Evolutionary conservation across 1,140 invertebrate species (phyloP), one percentile per base, ranked within the genome.

Genomic region (Holotrichia oblita): DNA sequence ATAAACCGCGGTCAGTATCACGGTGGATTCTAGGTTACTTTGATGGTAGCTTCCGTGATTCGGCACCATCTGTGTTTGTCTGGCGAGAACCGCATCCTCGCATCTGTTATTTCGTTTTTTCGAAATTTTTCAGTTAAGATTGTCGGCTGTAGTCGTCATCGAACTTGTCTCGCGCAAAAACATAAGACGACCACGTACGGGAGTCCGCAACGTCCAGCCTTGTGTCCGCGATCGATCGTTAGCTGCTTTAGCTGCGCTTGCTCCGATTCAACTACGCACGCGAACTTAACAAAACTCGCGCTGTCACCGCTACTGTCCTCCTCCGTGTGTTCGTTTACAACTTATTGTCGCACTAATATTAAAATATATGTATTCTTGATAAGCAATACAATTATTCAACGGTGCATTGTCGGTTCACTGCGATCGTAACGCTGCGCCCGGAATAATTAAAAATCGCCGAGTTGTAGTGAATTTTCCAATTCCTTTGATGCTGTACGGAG

Each of bases 111-210:
- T 17, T 55, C 17, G 14, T 3, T 55, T 55, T 9, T 9, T 48
- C n/a, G 44, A 48, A 14, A n/a, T 48, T 55, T 55, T 55, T 55
- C 14, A 14, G 48, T 17, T 55, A 14, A 17, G 14, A 55, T 55
- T 55, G 14, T 14, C 48, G 48, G 48, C 27, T 34, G 4, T 34
- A 17, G 48, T n/a, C 48, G 48, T n/a, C 48, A 17, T 55, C 48
- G 48, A 55, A 55, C 48, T 55, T 55, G 48, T 55, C 48, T 17
- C 48, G 48, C 48, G 48, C n/a, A 55, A 55, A 55, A 55, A 55
- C 48, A 55, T 14, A 6, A 55, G 48, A 48, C 44, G 44, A 17
- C 48, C 12, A 6, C 17, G 17, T 55, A 55, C 48, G 48, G 48
- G 48, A 55, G 48, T 17, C 48, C 48, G 48, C 14, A 55, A 55